These are phyloP conservation scores for Ornithoptera priamus DNA, from an alignment of 2,888 invertebrate genomes.

Conservation along the genomic window DNA sequence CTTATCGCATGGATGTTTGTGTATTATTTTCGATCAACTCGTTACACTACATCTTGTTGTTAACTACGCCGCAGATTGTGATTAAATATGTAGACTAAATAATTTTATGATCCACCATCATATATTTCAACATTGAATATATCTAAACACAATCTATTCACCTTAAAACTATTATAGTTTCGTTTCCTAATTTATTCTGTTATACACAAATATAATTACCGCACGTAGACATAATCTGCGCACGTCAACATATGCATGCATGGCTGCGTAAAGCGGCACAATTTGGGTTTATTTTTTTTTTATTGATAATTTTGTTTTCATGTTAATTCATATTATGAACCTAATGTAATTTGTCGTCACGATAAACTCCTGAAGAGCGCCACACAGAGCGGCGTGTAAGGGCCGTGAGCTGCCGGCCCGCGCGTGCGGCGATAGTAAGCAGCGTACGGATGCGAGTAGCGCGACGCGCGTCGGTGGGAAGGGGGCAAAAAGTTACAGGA, in stretches of 20 bases:
- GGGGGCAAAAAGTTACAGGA: conserved; percentile 67
- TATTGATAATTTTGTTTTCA: conserved; percentile 41
- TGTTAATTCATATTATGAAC: conserved; percentile 45
- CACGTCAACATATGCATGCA: conserved; percentile 38
- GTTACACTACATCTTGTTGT: conserved; percentile 33
- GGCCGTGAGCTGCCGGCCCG: conserved; percentile 49
- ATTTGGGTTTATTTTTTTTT: conserved; percentile 42
- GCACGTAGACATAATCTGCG: conserved; percentile 30
- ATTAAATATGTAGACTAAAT: conserved; percentile 31
- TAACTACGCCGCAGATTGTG: conserved; percentile 39
- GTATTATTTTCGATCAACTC: conserved; percentile 45
- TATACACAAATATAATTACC: conserved; percentile 28
- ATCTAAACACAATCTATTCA: conserved; percentile 39
- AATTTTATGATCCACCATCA: not conserved
- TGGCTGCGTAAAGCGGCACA: conserved; percentile 36
- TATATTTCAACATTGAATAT: not conserved
- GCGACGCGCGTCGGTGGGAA: conserved; percentile 57
- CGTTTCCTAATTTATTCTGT: conserved; percentile 27
- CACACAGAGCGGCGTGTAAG: conserved; percentile 55
- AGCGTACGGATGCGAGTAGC: conserved; percentile 44
- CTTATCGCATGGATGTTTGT: conserved; percentile 63
- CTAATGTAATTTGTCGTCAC: conserved; percentile 46
- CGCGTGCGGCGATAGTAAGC: conserved; percentile 45
- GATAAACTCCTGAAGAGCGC: conserved; percentile 46
- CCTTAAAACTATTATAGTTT: conserved; percentile 34